Evolutionary conservation across 1,140 invertebrate genomes (phyloP).

Genomic region (Bombus consobrinus): DNA sequence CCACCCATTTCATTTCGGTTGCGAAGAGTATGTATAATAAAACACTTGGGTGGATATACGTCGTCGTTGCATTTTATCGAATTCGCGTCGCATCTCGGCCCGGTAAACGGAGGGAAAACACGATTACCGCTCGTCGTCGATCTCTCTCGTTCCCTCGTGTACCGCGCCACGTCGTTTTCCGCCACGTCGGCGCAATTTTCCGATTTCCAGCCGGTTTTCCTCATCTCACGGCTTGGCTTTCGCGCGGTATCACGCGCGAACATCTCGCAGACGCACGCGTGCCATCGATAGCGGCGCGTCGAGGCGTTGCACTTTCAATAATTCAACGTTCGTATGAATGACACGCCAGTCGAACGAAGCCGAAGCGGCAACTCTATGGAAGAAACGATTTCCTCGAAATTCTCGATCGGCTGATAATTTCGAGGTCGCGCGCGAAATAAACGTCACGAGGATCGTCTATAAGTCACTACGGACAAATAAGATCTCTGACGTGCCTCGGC

Average conservation of each 20-base stretch:
- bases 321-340: slow-evolving; percentile 25
- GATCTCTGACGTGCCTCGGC: slow-evolving; percentile 3
- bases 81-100: neutral
- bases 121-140: neutral
- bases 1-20: neutral
- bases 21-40: neutral
- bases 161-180: too few relatives aligned
- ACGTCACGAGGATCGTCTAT: slow-evolving; percentile 19
- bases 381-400: slow-evolving; percentile 21
- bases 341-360: neutral
- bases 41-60: neutral
- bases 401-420: neutral
- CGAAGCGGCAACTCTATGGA: neutral
- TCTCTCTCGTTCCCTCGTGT: neutral
- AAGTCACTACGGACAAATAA: slow-evolving; percentile 38
- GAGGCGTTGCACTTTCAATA: slow-evolving; percentile 16
- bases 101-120: neutral
- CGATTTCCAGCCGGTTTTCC: neutral
- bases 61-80: neutral
- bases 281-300: slow-evolving; percentile 17
- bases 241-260: neutral
- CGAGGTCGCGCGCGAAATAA: slow-evolving; percentile 12
- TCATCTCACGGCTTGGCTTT: neutral
- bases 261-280: slow-evolving; percentile 17
- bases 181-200: neutral